Evolutionary conservation across 2,113 vertebrate species (phyloP), one percentile per base, ranked within the genome.

Genomic region (Tragelaphus imberbis): DNA sequence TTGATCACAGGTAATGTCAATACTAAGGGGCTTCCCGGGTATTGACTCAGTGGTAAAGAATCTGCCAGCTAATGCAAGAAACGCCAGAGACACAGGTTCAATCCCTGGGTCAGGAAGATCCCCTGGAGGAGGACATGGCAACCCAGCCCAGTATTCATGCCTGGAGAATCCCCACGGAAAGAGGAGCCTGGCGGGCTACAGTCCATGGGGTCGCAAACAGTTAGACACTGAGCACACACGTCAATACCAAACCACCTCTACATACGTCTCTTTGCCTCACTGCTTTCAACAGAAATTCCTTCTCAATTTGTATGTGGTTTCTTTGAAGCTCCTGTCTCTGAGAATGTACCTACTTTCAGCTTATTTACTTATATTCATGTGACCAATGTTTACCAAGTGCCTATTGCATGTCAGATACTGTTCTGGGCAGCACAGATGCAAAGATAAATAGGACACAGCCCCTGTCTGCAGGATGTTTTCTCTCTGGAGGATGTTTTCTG

Each of bases 241-340:
- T 47, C 75, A 84, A 89, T 21, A 90, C 2, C 19, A 84, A 84
- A 33, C 79, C 27, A 71, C 25, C 19, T 93, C 68, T 44, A 63
- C 19, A 75, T 47, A 19, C 13, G 5, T 88, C 95, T 19, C 79
- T 63, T 49, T 93, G 17, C 36, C 36, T 30, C 8, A 1, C 36
- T 89, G 36, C 33, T 91, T 97, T 93, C 40, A 40, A 75, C 5
- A 94, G 33, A 84, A 75, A 40, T 81, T 85, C 27, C 58, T 92
- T 90, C 61, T 77, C 36, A 30, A 12, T 92, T 94, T 47, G 8
- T 36, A 47, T 10, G 53, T 17, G 17, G 11, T 82, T 84, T 79
- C 61, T 91, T 91, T 75, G 90, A 81, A 92, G 4, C 27, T 65
- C 25, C 15, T 23, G n/a, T 51, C 17, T 85, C 85, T 75, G 77